These are phyloP conservation scores for Dunckerocampus dactyliophorus DNA, from an alignment of 2,113 vertebrate genomes.

Conservation along the genomic window DNA sequence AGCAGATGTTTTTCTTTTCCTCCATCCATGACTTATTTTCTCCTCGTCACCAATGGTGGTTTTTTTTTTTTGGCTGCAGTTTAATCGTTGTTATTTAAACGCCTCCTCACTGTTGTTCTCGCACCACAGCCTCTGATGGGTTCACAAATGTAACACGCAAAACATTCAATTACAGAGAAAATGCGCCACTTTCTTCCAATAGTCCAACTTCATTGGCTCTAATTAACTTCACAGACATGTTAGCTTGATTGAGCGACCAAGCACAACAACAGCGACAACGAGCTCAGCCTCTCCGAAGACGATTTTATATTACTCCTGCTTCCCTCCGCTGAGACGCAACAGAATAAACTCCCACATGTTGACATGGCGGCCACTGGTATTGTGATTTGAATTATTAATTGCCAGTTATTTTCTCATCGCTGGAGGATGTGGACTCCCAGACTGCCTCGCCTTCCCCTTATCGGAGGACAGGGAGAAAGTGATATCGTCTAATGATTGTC, in stretches of 20 bases:
- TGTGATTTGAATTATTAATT: constrained; percentile 59
- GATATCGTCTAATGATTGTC: constrained; percentile 78
- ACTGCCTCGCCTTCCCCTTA: constrained; percentile 51
- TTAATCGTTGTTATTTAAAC: constrained; percentile 9
- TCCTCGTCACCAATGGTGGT: constrained; percentile 23
- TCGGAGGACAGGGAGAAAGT: constrained; percentile 68
- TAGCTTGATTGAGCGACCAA: constrained; percentile 26
- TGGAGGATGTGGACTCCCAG: constrained; percentile 49
- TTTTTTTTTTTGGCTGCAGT: constrained; percentile 19
- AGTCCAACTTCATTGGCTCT: constrained; percentile 25
- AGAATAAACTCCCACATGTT: constrained; percentile 16
- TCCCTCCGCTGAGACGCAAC: background rate
- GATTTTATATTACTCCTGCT: background rate
- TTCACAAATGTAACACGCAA: constrained; percentile 31
- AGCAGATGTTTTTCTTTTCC: constrained; percentile 28
- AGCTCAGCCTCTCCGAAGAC: background rate
- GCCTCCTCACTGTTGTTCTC: constrained; percentile 14
- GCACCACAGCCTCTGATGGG: constrained; percentile 20
- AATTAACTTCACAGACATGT: constrained; percentile 41
- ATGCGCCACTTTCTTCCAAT: constrained; percentile 19
- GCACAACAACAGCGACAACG: constrained; percentile 16
- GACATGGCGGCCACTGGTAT: constrained; percentile 18
- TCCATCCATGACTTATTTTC: constrained; percentile 42
- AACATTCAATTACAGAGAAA: constrained; percentile 37
- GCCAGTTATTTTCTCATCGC: constrained; percentile 53